These are phyloP conservation scores for Ancistrus triradiatus DNA, from an alignment of 2,113 vertebrate species.

Conservation along the genomic window DNA sequence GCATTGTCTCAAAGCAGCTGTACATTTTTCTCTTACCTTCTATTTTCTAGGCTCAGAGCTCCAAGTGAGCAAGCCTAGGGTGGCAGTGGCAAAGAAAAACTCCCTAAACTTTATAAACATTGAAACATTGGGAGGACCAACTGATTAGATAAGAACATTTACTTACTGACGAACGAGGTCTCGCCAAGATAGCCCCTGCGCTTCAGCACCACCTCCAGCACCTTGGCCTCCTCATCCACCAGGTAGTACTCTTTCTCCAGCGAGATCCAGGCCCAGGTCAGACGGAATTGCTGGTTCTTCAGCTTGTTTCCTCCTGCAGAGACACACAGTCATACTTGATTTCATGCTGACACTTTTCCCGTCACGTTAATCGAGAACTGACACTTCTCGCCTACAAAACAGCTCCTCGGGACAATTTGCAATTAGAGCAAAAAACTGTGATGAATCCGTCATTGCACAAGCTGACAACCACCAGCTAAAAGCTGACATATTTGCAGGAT, in stretches of 20 bases:
- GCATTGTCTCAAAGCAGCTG: too few species aligned
- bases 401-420: slow-evolving; percentile 4
- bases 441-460: slow-evolving; percentile 3
- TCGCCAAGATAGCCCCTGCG: slow-evolving; percentile 91
- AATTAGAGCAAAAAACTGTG: slow-evolving; percentile 12
- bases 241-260: slow-evolving; percentile 85
- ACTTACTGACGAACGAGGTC: slow-evolving; percentile 94
- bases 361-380: slow-evolving; percentile 2
- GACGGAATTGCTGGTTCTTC: slow-evolving; percentile 83
- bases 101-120: too few species aligned
- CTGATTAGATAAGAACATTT: neutral
- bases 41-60: too few species aligned
- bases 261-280: slow-evolving; percentile 96
- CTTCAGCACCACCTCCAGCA: slow-evolving; percentile 82
- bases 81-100: too few species aligned
- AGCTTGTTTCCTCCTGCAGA: slow-evolving; percentile 84
- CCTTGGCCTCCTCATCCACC: slow-evolving; percentile 85
- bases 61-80: too few species aligned
- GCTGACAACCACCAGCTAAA: neutral
- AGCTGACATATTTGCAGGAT: neutral
- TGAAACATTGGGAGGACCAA: too few species aligned
- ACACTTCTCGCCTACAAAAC: neutral
- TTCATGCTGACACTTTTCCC: neutral
- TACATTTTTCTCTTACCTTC: too few species aligned
- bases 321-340: neutral